Conservation (phyloP, 1,140 invertebrate genomes). For the Ostrea edulis region DNA sequence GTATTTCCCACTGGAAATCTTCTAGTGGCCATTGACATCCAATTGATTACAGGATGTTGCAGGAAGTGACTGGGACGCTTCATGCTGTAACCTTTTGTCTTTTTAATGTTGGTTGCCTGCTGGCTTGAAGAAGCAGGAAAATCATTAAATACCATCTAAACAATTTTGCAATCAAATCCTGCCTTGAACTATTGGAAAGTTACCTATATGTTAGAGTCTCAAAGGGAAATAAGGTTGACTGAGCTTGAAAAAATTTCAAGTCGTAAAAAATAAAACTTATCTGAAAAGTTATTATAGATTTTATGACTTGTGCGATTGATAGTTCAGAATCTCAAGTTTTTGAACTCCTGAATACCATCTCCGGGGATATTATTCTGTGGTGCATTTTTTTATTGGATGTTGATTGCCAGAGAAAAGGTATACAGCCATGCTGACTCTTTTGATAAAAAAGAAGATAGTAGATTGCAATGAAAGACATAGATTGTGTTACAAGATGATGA, state of each 20-base stretch:
- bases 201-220: no score
- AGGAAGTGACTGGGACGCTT: not conserved
- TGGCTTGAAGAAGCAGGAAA: not conserved
- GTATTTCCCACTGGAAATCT: slow-evolving; percentile 29
- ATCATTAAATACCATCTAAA: not conserved
- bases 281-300: not conserved
- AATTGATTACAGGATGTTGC: not conserved
- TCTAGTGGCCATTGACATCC: not conserved
- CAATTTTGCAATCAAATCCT: not conserved
- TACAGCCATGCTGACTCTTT: not conserved
- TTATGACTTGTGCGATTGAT: not conserved
- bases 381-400: slow-evolving; percentile 11
- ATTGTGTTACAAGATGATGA: slow-evolving; percentile 29
- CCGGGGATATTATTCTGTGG: not conserved
- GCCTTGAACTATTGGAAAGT: no score
- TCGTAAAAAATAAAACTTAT: not conserved
- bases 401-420: slow-evolving; percentile 25
- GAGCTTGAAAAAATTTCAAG: no score
- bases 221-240: no score
- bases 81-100: slow-evolving; percentile 15
- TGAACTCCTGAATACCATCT: not conserved
- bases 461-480: not conserved
- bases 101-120: slow-evolving; percentile 19
- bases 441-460: not conserved
- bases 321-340: not conserved